Base-by-base conservation (phyloP, 2,888 invertebrate species). In the Ditylenchus weischeri region DNA sequence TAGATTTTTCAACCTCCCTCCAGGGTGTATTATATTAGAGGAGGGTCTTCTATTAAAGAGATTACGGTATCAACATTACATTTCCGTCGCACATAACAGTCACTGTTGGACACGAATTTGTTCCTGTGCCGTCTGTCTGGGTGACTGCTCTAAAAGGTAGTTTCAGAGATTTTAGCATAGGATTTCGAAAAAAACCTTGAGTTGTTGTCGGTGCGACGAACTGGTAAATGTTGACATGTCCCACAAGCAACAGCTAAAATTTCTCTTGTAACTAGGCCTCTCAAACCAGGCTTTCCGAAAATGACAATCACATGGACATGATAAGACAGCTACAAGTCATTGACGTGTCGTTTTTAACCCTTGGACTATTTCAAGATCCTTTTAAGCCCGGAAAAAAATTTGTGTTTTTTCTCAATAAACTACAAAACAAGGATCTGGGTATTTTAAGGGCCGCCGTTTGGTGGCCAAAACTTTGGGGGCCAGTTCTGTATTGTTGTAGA, bases 21-120 rank as follows among this genome's bases (percentile, higher is more conserved):
- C n/a, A n/a, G n/a, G n/a, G n/a, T n/a, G n/a, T n/a, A n/a, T n/a
- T n/a, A n/a, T n/a, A n/a, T n/a, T n/a, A n/a, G n/a, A n/a, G n/a
- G n/a, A n/a, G n/a, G n/a, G n/a, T n/a, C n/a, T n/a, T n/a, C n/a
- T n/a, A n/a, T n/a, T n/a, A n/a, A n/a, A n/a, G n/a, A n/a, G n/a
- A n/a, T n/a, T n/a, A n/a, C n/a, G n/a, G n/a, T 29, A 29, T 29
- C 29, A 29, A 29, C 43, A 13, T 43, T 43, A 43, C 49, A 21
- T 29, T 66, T 38, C 66, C 66, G 13, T 50, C 50, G 43, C 66
- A 66, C 35, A 18, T 43, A 21, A 36, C 38, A n/a, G 29, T 67
- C 18, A 66, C 50, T 19, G 66, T 66, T 15, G 66, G 43, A 18
- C 66, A 66, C 38, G 66, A 51, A 50, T 66, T 35, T 19, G 47